A percentile compares a stretch with the other conserved stretches of the same genome.
phyloP scores from a whole-genome alignment of 2,888 invertebrate species.

The Volucella bombylans region DNA sequence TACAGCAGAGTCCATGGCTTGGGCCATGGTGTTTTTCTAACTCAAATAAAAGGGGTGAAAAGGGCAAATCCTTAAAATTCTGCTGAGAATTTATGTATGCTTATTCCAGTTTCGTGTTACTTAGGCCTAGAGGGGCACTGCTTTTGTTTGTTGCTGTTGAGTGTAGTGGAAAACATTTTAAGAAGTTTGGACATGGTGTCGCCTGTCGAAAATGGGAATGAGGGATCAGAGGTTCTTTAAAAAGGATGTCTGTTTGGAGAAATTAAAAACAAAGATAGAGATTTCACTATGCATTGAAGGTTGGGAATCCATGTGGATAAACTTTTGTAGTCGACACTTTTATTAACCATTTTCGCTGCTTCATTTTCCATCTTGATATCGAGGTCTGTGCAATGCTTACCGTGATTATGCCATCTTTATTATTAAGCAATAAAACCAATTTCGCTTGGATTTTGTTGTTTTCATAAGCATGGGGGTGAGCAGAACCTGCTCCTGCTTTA shows the following conservation, averaged over 20 bases:
- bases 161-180: constrained; percentile 49
- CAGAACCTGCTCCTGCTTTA: constrained; percentile 31
- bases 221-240: too few relatives aligned
- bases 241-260: too few relatives aligned
- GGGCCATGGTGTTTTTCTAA: constrained; percentile 70
- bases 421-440: constrained; percentile 64
- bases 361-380: too few relatives aligned
- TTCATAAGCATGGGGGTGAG: constrained; percentile 13
- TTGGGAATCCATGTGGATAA: too few relatives aligned
- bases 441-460: constrained; percentile 37
- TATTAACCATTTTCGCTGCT: too few relatives aligned
- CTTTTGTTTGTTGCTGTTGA: constrained; percentile 60
- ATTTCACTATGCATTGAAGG: too few relatives aligned
- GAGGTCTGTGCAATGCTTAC: too few relatives aligned
- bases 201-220: too few relatives aligned
- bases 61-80: constrained; percentile 67
- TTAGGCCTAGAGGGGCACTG: constrained; percentile 48
- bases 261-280: too few relatives aligned
- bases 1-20: constrained; percentile 52
- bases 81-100: constrained; percentile 57
- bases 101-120: constrained; percentile 44
- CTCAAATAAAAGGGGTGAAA: constrained; percentile 73
- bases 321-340: too few relatives aligned
- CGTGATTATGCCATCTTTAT: constrained; percentile 42
- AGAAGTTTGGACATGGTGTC: constrained; percentile 43